Base-by-base conservation (phyloP, 1,140 invertebrate species). In the Popillia japonica region DNA sequence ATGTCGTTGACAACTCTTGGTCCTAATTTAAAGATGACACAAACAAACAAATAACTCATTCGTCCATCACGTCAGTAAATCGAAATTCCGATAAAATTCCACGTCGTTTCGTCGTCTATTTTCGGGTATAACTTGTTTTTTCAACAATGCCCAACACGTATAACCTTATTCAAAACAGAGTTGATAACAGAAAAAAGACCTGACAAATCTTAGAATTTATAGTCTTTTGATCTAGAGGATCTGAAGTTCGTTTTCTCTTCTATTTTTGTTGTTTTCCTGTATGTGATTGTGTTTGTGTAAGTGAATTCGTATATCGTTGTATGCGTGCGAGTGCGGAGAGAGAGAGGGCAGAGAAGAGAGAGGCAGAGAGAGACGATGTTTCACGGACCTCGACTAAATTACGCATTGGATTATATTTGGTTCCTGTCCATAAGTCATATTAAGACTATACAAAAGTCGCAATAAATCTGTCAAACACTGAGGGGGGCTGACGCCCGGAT, bases 381-480 rank as follows among this genome's bases (percentile, higher is more conserved):
- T 75, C 73, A 78, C 40, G 59, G 77, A 73, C 42, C 55, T 76
- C 74, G 73, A 79, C 74, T 79, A 79, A 76, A 79, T 79, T 79
- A 78, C 80, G 79, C 80, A 78, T 83, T 83, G 85, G 84, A 86
- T 86, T 85, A 86, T 86, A 81, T 85, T 85, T 83, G 83, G 86
- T 85, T 84, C 85, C 84, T 86, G 85, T 86, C 85, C 86, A 86
- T 86, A 86, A 86, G 85, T 86, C 86, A 86, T 86, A 86, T 86
- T 86, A 86, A 86, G 86, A 86, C 86, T 86, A 86, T 83, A 86
- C 84, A 86, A 85, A 86, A 86, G 83, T 85, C 79, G 86, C 84
- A 86, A 86, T 86, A 86, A 86, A 86, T 86, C 85, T 86, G 86
- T 86, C 86, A 86, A 85, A 86, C 78, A 81, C 81, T 81, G 78